These are phyloP conservation scores for Tolmerus cingulatus DNA, from an alignment of 2,888 invertebrate genomes.

Conservation along the genomic window DNA sequence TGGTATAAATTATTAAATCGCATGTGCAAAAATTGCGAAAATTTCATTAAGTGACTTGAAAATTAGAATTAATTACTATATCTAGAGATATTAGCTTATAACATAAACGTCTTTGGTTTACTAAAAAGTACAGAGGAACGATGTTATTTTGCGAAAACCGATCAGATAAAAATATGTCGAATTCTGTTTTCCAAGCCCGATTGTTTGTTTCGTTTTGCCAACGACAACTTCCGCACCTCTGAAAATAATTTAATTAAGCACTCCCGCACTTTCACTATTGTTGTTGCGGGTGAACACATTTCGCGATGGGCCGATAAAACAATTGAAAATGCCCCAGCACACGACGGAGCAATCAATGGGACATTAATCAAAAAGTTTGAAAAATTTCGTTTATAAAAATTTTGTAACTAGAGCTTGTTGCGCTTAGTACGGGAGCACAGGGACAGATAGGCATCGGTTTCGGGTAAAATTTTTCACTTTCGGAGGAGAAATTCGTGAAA, in stretches of 20 bases:
- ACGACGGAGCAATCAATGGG: not conserved
- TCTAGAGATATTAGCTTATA: too few relatives aligned
- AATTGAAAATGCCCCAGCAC: not conserved
- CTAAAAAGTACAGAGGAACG: not conserved
- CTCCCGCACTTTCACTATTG: not conserved
- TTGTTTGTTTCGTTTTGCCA: not conserved
- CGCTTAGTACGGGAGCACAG: not conserved
- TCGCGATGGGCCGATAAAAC: not conserved
- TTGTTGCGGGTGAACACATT: not conserved
- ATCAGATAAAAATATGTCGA: not conserved
- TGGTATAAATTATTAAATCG: too few relatives aligned
- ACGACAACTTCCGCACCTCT: not conserved
- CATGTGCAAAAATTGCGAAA: too few relatives aligned
- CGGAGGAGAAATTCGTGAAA: constrained; percentile 25
- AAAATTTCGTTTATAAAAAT: not conserved
- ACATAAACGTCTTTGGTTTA: too few relatives aligned
- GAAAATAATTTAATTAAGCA: not conserved
- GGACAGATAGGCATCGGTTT: not conserved
- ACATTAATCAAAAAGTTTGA: not conserved
- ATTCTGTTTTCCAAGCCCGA: not conserved
- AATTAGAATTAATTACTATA: too few relatives aligned
- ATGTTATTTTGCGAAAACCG: not conserved
- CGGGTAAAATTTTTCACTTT: constrained; percentile 5
- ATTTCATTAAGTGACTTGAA: too few relatives aligned
- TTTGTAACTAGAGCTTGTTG: not conserved